phyloP scores from a whole-genome alignment of 2,888 invertebrate species.

The Litoditis marina region DNA sequence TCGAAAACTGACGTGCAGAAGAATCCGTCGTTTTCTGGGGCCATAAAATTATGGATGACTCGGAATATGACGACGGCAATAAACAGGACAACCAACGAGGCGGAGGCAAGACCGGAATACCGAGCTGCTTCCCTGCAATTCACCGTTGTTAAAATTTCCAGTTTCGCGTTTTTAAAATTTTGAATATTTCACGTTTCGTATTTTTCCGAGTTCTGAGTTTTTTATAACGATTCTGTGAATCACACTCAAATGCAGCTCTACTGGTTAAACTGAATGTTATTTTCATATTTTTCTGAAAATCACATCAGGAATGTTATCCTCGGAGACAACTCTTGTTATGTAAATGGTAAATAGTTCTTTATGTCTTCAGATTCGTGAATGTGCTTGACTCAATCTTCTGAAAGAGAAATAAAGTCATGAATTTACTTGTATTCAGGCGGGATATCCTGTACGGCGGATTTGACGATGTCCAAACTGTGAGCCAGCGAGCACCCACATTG shows the following conservation, averaged over 20 bases:
- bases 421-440: constrained; percentile 17
- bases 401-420: too few relatives aligned
- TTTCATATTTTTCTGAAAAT: too few relatives aligned
- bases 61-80: constrained; percentile 13
- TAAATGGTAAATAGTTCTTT: too few relatives aligned
- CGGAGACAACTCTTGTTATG: too few relatives aligned
- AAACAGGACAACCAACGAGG: constrained; percentile 13
- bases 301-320: too few relatives aligned
- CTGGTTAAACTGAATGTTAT: neutral
- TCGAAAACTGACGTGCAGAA: constrained; percentile 18
- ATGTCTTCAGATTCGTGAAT: too few relatives aligned
- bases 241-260: too few relatives aligned
- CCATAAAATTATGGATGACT: constrained; percentile 1
- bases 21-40: constrained; percentile 6
- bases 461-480: constrained; percentile 5
- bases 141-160: too few relatives aligned
- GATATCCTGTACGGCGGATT: constrained; percentile 11
- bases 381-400: too few relatives aligned
- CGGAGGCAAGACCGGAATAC: constrained; percentile 16
- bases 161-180: too few relatives aligned
- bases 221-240: neutral
- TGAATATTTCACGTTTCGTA: too few relatives aligned
- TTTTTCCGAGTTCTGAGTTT: too few relatives aligned
- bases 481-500: neutral
- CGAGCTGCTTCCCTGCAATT: constrained; percentile 14